Base-by-base conservation (phyloP, 2,888 invertebrate species). In the Cheiracanthium punctorium region DNA sequence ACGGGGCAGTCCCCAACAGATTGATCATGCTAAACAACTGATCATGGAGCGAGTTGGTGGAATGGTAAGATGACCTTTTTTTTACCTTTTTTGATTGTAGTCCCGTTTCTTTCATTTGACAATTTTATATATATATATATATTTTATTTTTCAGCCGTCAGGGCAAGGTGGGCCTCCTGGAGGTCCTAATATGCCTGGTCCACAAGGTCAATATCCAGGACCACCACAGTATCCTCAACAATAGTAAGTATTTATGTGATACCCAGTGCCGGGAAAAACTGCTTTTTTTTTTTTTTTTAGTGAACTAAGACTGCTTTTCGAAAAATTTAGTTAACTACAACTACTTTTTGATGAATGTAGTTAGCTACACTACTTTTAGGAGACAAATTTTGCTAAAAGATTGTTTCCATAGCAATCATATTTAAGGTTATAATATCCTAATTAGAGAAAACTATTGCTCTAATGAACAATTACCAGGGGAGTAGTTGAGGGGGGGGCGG, bases 1-100 rank as follows among this genome's bases (percentile, higher is more conserved):
- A 77, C 94, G 97, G 87, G 99, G 99, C 2, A 95, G 95, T 71
- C 96, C 96, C 0, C 96, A 98, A 73, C 97, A 98, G 90, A 98
- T 99, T 33, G 98, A 99, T 90, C 95, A 96, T 89, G 99, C 99
- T 71, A 97, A 98, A 91, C 95, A 97, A 91, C 95, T 99, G 92
- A 98, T 99, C 90, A 95, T 96, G 91, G 99, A 99, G 92, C 99
- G 99, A 94, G 95, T 98, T 64, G 95, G 95, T 37, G 89, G 82
- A 20, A 87, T 87, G 87, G 87, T 87, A 58, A 76, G 43, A 8
- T 1, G n/a, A 4, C 28, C 0, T 14, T 37, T 20, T 75, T 33
- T 65, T 64, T 14, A n/a, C 29, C 5, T 65, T 65, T 28, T 30
- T 30, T 67, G 17, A 29, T 24, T 37, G 10, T 37, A n/a, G n/a